These are phyloP conservation scores for Trissolcus basalis DNA, from an alignment of 1,140 invertebrate species.

Conservation along the genomic window DNA sequence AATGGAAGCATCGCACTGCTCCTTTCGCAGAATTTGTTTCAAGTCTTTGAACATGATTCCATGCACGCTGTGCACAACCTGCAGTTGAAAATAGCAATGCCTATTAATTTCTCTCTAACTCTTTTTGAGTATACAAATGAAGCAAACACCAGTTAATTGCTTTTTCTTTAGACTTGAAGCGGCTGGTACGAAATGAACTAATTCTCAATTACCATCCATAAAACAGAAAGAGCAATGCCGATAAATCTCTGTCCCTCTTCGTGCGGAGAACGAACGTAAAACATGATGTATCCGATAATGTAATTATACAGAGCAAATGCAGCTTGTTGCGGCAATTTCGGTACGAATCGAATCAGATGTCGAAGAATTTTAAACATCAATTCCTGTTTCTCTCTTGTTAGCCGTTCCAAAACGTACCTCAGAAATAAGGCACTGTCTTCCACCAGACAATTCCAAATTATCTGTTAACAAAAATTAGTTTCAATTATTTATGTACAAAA, in stretches of 20 bases:
- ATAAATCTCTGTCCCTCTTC: conserved; percentile 96
- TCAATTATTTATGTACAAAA: too few species aligned
- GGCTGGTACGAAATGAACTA: background rate
- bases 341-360: conserved; percentile 94
- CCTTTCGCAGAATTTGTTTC: conserved; percentile 98
- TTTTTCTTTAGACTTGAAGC: background rate
- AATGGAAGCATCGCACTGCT: conserved; percentile 98
- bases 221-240: conserved; percentile 92
- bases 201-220: conserved; percentile 91
- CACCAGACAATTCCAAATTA: conserved; percentile 97
- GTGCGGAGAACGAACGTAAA: conserved; percentile 96
- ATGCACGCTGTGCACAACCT: conserved; percentile 97
- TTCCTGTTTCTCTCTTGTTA: conserved; percentile 96
- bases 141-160: too few species aligned
- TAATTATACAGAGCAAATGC: conserved; percentile 99
- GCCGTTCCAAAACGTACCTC: conserved; percentile 94
- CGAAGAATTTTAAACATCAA: conserved; percentile 95
- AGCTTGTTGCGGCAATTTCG: conserved; percentile 95
- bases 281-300: conserved; percentile 99
- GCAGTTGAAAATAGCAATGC: conserved; percentile 13
- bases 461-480: too few species aligned
- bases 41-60: conserved; percentile 99
- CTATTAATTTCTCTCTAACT: background rate
- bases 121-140: too few species aligned
- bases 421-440: conserved; percentile 98